Percentiles rank a stretch among this genome's conserved stretches.
Conservation (phyloP, 2,797 vertebrate species). For the Apodemus agrarius region DNA sequence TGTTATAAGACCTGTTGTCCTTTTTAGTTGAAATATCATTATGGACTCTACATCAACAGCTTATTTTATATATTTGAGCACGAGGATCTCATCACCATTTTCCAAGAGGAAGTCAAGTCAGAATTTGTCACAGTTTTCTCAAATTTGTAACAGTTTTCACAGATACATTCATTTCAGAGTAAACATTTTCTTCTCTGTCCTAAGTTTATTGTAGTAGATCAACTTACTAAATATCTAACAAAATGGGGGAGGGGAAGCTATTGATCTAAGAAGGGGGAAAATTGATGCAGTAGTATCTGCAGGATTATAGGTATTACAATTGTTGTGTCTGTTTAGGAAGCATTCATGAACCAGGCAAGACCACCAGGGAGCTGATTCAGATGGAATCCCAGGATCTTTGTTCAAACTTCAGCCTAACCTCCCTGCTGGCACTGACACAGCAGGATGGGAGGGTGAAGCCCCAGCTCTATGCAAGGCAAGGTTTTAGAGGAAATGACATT, state of each 20-base stretch:
- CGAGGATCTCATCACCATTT: neutral
- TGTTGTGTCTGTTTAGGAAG: neutral
- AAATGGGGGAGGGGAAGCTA: neutral
- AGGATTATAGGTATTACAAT: neutral
- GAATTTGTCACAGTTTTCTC: too few species aligned
- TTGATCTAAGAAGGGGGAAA: neutral
- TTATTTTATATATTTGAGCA: neutral
- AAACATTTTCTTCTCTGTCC: neutral
- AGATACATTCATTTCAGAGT: slow-evolving; percentile 10
- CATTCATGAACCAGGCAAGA: too few species aligned
- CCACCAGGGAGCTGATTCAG: neutral
- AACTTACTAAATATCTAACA: slow-evolving; percentile 21
- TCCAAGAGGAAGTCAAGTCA: slow-evolving; percentile 44
- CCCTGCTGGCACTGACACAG: neutral
- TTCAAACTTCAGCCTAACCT: neutral
- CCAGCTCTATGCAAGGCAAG: neutral
- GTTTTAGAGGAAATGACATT: neutral
- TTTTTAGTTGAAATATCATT: neutral
- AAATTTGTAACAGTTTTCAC: slow-evolving; percentile 9
- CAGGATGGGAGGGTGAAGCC: too few species aligned
- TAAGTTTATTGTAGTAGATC: neutral
- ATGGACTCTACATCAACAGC: neutral
- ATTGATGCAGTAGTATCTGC: neutral
- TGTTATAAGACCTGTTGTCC: slow-evolving; percentile 3
- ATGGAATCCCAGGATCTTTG: neutral